Conservation (phyloP, 2,888 invertebrate species). For the Anodontia alba region DNA sequence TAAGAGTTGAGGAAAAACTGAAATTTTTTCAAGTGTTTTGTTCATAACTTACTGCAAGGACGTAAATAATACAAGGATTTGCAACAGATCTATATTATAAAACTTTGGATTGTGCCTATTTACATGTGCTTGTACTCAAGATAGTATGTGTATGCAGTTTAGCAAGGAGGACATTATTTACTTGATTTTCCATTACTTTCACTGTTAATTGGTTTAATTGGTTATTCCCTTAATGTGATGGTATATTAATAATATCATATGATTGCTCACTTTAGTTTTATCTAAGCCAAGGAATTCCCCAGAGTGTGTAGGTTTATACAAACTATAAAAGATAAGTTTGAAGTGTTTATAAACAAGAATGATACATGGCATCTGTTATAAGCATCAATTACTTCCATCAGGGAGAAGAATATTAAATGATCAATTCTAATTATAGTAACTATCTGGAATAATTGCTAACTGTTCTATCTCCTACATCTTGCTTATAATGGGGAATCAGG, state of each 20-base stretch:
- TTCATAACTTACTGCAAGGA: too few species aligned
- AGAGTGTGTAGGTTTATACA: not conserved
- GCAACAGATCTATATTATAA: not conserved
- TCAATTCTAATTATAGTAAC: not conserved
- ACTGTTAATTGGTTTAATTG: too few species aligned
- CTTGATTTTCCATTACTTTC: too few species aligned
- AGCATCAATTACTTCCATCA: not conserved
- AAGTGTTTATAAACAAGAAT: not conserved
- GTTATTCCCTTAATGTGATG: too few species aligned
- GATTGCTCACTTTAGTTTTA: too few species aligned
- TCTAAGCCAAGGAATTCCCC: too few species aligned
- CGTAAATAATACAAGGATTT: too few species aligned
- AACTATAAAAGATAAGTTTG: slow-evolving; percentile 1
- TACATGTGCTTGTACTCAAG: too few species aligned
- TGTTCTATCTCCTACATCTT: not conserved
- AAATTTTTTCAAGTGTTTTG: not conserved
- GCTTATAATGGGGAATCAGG: slow-evolving; percentile 10
- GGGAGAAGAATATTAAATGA: not conserved
- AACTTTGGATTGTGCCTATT: too few species aligned
- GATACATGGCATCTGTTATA: slow-evolving; percentile 17
- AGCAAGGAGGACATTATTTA: too few species aligned
- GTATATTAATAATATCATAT: too few species aligned
- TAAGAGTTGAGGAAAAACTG: not conserved
- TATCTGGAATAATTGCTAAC: slow-evolving; percentile 5
- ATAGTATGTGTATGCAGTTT: too few species aligned